phyloP scores from a whole-genome alignment of 2,888 invertebrate species.

The Dorcus hopei region DNA sequence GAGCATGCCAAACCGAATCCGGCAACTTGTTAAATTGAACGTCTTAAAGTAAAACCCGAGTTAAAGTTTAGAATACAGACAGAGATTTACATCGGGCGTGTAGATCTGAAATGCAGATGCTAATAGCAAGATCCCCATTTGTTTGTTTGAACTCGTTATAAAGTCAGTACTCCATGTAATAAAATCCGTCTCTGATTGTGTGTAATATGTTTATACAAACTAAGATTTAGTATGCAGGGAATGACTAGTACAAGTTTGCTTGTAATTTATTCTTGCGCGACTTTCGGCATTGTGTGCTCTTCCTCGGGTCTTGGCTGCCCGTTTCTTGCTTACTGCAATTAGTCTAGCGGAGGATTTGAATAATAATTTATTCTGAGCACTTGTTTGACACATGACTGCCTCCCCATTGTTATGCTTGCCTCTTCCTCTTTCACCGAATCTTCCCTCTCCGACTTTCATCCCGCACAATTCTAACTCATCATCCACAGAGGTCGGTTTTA shows the following conservation, averaged over 20 bases:
- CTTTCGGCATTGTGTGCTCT: slow-evolving; percentile 34
- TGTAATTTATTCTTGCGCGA: slow-evolving; percentile 45
- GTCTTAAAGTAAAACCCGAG: slow-evolving; percentile 1
- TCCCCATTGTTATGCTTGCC: slow-evolving; percentile 22
- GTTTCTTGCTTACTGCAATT: slow-evolving; percentile 46
- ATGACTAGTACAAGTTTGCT: slow-evolving; percentile 40
- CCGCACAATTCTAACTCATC: too few relatives aligned
- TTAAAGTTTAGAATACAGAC: slow-evolving; percentile 2
- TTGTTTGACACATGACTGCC: slow-evolving; percentile 42
- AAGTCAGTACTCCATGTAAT: slow-evolving; percentile 41
- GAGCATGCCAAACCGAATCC: neutral
- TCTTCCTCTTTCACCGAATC: slow-evolving; percentile 11
- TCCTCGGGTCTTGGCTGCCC: slow-evolving; percentile 36
- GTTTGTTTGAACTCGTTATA: slow-evolving; percentile 39
- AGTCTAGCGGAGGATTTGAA: slow-evolving; percentile 43
- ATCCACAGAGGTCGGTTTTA: too few relatives aligned
- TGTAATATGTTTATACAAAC: slow-evolving; percentile 47
- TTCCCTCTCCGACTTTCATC: slow-evolving; percentile 2
- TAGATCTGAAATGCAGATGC: slow-evolving; percentile 25
- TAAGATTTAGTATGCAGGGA: slow-evolving; percentile 44
- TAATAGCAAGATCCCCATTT: slow-evolving; percentile 31
- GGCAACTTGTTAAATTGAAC: neutral
- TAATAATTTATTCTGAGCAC: slow-evolving; percentile 43
- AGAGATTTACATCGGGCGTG: slow-evolving; percentile 14
- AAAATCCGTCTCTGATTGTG: slow-evolving; percentile 42